Base-by-base conservation (phyloP, 2,797 vertebrate genomes). In the Psittacula echo region DNA sequence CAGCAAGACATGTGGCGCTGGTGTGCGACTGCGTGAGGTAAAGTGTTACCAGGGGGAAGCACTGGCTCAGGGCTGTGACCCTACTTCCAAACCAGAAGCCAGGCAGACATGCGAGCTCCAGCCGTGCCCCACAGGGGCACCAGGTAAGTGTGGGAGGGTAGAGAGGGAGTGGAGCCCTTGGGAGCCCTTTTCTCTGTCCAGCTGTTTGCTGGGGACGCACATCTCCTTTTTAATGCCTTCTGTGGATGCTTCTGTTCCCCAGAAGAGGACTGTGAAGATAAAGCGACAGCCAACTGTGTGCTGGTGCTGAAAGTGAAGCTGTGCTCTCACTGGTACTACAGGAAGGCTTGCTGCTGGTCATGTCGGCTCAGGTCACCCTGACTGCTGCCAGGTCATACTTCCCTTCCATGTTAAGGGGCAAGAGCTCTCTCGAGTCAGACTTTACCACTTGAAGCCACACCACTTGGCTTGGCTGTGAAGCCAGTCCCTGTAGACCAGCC, bases 311-410 rank as follows among this genome's bases (percentile, higher is more conserved):
- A 98, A 96, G 98, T 99, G 96, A 99, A 99, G 89, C 98, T 98
- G 90, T 98, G 98, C 67, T 98, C 98, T 11, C 98, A 98, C 65
- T 98, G 98, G 98, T 98, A 98, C 98, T 98, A 98, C 97, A 98
- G 98, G 83, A 99, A 98, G 93, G 98, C 98, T 96, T 98, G 98
- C 97, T 99, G 98, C 95, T 89, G 97, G 93, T 98, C 98, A 13
- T 99, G 99, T 66, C 98, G 94, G 65, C 98, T 97, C 22, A 98
- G 96, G 53, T 87, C 29, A 42, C 97, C 95, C 95, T 98, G 96
- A 98, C 78, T 10, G 7, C 58, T 54, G 48, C 68, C 70, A 66
- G 66, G 30, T 67, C 1, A 0, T 42, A 5, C 16, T 72, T 85
- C 47, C 68, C 51, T 85, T 81, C 91, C 79, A 70, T 48, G 22